Evolutionary conservation across 2,113 vertebrate genomes (phyloP).

Genomic region (Ramphastos sulfuratus): DNA sequence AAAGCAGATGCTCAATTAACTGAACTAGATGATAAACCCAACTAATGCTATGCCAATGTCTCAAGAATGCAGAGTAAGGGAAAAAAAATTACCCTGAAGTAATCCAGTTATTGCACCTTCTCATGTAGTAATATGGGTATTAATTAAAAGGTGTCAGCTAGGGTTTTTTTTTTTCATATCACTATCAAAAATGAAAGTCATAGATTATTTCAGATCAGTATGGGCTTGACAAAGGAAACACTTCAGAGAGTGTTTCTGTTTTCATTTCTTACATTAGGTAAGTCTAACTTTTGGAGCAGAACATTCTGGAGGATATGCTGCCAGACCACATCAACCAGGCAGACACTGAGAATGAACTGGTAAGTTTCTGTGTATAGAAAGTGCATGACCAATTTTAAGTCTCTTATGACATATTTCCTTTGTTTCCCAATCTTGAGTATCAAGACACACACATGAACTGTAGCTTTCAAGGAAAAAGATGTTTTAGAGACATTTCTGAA

Average conservation of each 20-base stretch:
- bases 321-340: background rate
- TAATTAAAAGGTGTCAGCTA: background rate
- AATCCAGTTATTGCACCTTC: background rate
- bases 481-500: background rate
- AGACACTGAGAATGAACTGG: background rate
- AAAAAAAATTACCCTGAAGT: background rate
- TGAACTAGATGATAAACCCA: background rate
- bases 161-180: background rate
- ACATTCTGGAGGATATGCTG: background rate
- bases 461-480: background rate
- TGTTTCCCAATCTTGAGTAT: background rate
- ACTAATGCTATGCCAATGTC: background rate
- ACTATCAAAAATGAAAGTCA: background rate
- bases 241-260: background rate
- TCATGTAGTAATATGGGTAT: background rate
- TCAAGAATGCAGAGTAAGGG: background rate
- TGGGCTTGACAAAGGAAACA: background rate
- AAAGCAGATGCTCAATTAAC: background rate
- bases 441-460: rapidly evolving
- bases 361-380: background rate
- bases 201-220: background rate
- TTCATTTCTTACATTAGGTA: background rate
- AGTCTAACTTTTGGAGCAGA: background rate
- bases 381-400: background rate
- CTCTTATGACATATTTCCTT: background rate